These are phyloP conservation scores for Papilio aristodemus DNA, from an alignment of 1,140 invertebrate genomes.

Conservation along the genomic window DNA sequence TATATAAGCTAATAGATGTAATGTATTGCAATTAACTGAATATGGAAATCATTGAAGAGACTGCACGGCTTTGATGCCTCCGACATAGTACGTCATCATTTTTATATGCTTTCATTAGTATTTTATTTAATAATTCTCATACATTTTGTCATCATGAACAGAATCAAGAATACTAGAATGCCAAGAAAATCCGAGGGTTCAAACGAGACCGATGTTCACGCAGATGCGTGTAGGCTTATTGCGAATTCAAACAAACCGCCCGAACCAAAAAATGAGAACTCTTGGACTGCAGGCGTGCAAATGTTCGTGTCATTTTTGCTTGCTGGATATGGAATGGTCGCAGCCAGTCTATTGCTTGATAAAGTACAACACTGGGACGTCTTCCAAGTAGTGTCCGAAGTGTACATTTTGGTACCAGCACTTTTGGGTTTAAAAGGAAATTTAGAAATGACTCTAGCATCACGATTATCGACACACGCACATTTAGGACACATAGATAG, in stretches of 20 bases:
- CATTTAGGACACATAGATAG: slow-evolving; percentile 91
- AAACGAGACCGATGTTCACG: slow-evolving; percentile 51
- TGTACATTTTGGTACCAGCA: slow-evolving; percentile 96
- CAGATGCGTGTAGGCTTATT: slow-evolving; percentile 56
- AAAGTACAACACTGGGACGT: slow-evolving; percentile 94
- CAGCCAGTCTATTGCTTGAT: slow-evolving; percentile 91
- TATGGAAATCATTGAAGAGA: not conserved
- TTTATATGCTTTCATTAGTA: slow-evolving; percentile 19
- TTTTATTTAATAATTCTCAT: slow-evolving; percentile 26
- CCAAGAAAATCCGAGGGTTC: slow-evolving; percentile 45
- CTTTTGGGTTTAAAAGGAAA: slow-evolving; percentile 98
- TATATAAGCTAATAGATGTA: not conserved
- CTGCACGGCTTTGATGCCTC: not conserved
- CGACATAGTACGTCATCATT: slow-evolving; percentile 29
- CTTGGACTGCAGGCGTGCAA: slow-evolving; percentile 87
- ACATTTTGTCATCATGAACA: slow-evolving; percentile 61
- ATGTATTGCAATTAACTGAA: not conserved
- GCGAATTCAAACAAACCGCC: slow-evolving; percentile 65
- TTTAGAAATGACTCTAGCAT: slow-evolving; percentile 98
- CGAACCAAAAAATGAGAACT: slow-evolving; percentile 70
- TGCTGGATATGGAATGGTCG: slow-evolving; percentile 96
- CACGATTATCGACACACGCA: slow-evolving; percentile 93
- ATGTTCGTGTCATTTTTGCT: slow-evolving; percentile 94
- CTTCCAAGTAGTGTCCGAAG: slow-evolving; percentile 91
- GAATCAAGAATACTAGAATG: slow-evolving; percentile 68